Evolutionary conservation across 2,888 invertebrate genomes (phyloP), one percentile per base, ranked within the genome.

Genomic region (Geotrupes spiniger): DNA sequence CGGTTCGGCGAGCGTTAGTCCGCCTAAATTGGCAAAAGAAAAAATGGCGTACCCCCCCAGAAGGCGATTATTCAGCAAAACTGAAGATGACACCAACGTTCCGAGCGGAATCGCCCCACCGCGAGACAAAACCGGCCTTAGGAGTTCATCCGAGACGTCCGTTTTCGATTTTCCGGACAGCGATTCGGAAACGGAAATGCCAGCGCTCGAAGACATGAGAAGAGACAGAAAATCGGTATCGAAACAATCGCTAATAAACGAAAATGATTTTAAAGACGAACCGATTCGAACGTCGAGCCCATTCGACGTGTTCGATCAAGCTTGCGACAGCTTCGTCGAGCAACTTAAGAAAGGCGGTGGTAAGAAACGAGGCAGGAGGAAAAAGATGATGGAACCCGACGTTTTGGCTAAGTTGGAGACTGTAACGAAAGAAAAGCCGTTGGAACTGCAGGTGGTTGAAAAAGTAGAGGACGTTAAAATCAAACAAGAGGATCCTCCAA

Each of bases 311-410:
- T 90, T 89, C 83, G 78, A 80, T 40, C 82, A 76, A 63, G 81
- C 88, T 11, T 89, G 89, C 73, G 87, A 89, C 70, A 85, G 78
- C 71, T 87, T 90, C 67, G 80, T 89, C 71, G 85, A 88, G 66
- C 87, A 89, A 70, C 71, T 90, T 36, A 81, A 81, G 69, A 77
- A 70, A 54, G 79, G 81, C 33, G 75, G 74, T 43, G 75, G 75
- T 41, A 83, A 81, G 68, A 83, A 81, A 65, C 78, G 79, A 51
- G 70, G 73, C 1, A 71, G 75, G 11, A 77, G 76, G 69, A 81
- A 78, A 74, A 78, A 77, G 49, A 55, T 59, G 14, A 43, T 63
- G 9, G 70, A 69, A 46, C 56, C 64, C 9, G 69, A 67, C 42
- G 63, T 65, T 16, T 40, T 60, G 12, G 63, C 69, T 2, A 64